Evolutionary conservation across 2,113 vertebrate species (phyloP).

Genomic region (Stictonetta naevosa): DNA sequence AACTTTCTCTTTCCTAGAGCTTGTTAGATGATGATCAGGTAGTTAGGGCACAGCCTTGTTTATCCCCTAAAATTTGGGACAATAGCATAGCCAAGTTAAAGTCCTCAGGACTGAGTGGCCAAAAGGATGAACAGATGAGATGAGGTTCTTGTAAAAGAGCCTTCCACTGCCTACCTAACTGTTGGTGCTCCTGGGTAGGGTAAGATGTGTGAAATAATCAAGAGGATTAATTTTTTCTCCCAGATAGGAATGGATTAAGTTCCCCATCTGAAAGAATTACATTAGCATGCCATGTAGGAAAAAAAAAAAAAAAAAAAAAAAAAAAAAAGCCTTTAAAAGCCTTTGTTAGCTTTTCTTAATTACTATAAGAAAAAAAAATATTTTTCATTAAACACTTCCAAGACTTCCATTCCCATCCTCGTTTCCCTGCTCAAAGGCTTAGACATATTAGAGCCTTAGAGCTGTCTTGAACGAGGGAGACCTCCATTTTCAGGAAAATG

Average conservation of each 20-base stretch:
- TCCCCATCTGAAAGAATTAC: background rate
- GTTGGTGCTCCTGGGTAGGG: background rate
- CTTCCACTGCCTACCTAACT: background rate
- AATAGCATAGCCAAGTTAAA: background rate
- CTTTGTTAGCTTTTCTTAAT: background rate
- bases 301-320: background rate
- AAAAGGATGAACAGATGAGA: background rate
- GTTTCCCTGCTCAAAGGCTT: background rate
- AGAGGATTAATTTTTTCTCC: background rate
- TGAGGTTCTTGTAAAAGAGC: background rate
- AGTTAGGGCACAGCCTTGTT: background rate
- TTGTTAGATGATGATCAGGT: background rate
- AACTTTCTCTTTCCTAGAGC: background rate
- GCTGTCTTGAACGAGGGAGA: background rate
- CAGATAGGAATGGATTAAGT: background rate
- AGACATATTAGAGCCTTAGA: background rate
- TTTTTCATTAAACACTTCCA: background rate
- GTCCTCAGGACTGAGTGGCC: background rate
- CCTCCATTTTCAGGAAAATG: background rate
- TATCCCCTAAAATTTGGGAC: background rate
- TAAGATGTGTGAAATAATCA: background rate
- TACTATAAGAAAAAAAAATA: background rate
- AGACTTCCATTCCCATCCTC: background rate
- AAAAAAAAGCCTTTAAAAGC: background rate
- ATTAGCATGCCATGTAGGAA: background rate